A percentile compares a stretch with the other conserved stretches of the same genome.
Evolutionary conservation across 2,888 invertebrate genomes (phyloP).

Genomic region (Ametastegia equiseti): DNA sequence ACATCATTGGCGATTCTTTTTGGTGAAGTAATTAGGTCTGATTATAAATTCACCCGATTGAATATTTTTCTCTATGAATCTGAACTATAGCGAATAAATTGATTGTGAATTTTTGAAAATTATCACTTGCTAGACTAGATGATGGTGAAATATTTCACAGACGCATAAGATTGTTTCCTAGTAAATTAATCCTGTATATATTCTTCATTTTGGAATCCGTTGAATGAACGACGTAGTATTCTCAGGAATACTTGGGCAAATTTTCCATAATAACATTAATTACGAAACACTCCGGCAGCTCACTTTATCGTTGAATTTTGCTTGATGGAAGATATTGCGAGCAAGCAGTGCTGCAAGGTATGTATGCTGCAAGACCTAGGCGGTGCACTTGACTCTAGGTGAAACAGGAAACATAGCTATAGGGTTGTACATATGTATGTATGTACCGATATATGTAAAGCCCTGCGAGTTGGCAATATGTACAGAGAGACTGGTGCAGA

Average conservation of each 20-base stretch:
- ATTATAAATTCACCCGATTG: too few relatives aligned
- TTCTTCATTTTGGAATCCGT: background rate
- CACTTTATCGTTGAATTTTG: constrained; percentile 22
- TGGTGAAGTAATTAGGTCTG: background rate
- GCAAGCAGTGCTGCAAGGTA: background rate
- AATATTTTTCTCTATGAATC: too few relatives aligned
- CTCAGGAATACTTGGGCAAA: constrained; percentile 13
- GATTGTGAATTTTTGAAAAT: too few relatives aligned
- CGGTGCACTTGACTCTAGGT: constrained; percentile 27
- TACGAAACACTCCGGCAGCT: constrained; percentile 30
- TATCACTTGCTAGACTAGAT: too few relatives aligned
- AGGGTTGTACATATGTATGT: background rate
- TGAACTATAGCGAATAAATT: too few relatives aligned
- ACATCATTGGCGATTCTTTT: background rate
- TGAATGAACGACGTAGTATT: background rate
- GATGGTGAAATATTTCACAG: background rate
- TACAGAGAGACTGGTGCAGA: background rate
- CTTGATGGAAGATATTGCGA: constrained; percentile 17
- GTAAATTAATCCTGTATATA: background rate
- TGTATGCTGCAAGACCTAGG: background rate
- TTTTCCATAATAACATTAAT: constrained; percentile 32
- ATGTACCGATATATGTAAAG: constrained; percentile 1
- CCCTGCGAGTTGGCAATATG: background rate
- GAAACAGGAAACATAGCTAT: background rate
- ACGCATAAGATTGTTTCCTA: background rate